Conservation (phyloP, 2,888 invertebrate genomes). For the Leucophenga montana region DNA sequence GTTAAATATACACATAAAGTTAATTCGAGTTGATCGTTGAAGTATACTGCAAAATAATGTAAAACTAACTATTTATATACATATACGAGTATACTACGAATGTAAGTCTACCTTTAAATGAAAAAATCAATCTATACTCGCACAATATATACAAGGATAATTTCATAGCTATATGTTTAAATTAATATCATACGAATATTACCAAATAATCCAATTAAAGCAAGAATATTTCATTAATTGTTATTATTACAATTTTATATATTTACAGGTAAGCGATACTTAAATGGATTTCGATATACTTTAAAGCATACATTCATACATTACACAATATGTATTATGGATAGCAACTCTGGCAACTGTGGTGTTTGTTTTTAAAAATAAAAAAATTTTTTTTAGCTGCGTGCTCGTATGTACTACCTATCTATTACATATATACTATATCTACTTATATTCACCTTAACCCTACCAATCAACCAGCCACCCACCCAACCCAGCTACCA, state of each 20-base stretch:
- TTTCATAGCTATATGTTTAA: too few species aligned
- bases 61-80: too few species aligned
- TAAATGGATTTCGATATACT: neutral
- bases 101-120: too few species aligned
- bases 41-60: too few species aligned
- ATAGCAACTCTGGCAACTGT: slow-evolving; percentile 17
- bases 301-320: slow-evolving; percentile 1
- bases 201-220: neutral
- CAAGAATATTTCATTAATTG: slow-evolving; percentile 16
- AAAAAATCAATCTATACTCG: too few species aligned
- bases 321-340: neutral
- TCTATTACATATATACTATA: neutral
- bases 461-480: neutral
- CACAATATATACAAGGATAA: too few species aligned
- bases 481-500: neutral
- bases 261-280: slow-evolving; percentile 54
- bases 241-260: slow-evolving; percentile 17
- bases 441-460: slow-evolving; percentile 2
- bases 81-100: too few species aligned
- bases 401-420: slow-evolving; percentile 8
- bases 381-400: slow-evolving; percentile 6
- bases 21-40: too few species aligned
- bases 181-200: too few species aligned
- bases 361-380: slow-evolving; percentile 32
- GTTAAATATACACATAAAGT: too few species aligned